Base-by-base conservation (phyloP, 2,797 vertebrate species). In the Pipistrellus pygmaeus region DNA sequence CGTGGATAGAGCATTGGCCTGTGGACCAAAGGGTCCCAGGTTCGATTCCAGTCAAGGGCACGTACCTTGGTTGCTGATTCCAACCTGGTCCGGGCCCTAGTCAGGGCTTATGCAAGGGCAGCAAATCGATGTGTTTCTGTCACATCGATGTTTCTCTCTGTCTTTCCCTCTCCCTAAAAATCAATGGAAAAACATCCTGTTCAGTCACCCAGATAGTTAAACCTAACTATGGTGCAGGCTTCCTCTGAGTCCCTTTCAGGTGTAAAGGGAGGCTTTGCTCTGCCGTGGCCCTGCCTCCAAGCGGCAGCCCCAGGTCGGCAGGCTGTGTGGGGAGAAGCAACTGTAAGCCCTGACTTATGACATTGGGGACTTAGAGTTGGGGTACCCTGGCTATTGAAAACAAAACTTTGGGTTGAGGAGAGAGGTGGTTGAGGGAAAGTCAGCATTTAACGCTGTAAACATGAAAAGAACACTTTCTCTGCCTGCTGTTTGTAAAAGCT, bases 171-270 rank as follows among this genome's bases (percentile, higher is more conserved):
- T 62, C 60, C 60, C 60, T 62, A 30, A 62, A 62, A 62, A 62
- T 30, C 27, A 62, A 62, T 30, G 5, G 25, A 62, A 62, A 62
- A 62, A 62, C 13, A 15, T 62, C 12, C 60, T 62, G 90, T 96
- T 97, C 96, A 92, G 96, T 97, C 97, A 97, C 97, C 97, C 97
- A 53, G 97, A 97, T 97, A 97, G 96, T 97, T 97, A 97, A 97
- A 93, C 94, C 96, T 96, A 92, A 93, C 85, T 84, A 92, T 96
- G 96, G 88, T 96, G 96, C 76, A 93, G 90, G 85, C 95, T 94
- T 95, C 83, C 77, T 75, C 60, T 64, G 92, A 90, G 90, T 90
- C 89, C 91, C 48, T 84, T 95, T 84, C 93, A 64, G 62, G 48
- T 83, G 85, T 77, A 68, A 96, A 94, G 95, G 76, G 80, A 91